Evolutionary conservation across 2,113 vertebrate genomes (phyloP), one percentile per base, ranked within the genome.

Genomic region (Chroicocephalus ridibundus): DNA sequence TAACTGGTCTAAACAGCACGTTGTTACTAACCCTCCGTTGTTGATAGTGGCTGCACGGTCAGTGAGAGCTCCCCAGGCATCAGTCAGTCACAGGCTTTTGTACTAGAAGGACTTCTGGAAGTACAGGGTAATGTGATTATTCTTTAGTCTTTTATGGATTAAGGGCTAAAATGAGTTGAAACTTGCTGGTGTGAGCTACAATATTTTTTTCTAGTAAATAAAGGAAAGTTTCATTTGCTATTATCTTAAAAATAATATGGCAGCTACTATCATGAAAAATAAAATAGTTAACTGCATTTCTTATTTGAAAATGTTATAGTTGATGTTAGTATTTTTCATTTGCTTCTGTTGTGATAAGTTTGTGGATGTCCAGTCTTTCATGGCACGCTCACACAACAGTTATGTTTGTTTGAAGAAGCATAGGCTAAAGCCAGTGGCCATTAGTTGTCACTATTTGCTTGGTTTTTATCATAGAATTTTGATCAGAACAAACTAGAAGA

Each of bases 401-500:
- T 85, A 3, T 0, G 3, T 52, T 42, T 86, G 40, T 78, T 62
- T 84, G 66, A 81, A 57, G 52, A 88, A 65, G 32, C 24, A 6
- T 4, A 31, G 19, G 5, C 36, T 61, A 60, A 93, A 92, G 17
- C 22, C 38, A 52, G 44, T 20, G n/a, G 66, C 38, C 24, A 4
- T 68, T 91, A 44, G 86, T 79, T 64, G 64, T 93, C 46, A 13
- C 38, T 58, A 1, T 88, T 84, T 82, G 29, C 5, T 82, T 93
- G 80, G 0, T 52, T 93, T 88, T 94, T 70, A 4, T 89, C 72
- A 34, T 90, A 99, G 98, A 99, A 99, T 96, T 99, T 99, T 98
- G 99, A 99, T 97, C 99, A 99, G 97, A 99, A 99, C 97, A 99
- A 99, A 70, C 98, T 99, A 76, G 99, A 99, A 95, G 99, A 99